Evolutionary conservation across 2,113 vertebrate genomes (phyloP).

Genomic region (Copsychus sechellarum): DNA sequence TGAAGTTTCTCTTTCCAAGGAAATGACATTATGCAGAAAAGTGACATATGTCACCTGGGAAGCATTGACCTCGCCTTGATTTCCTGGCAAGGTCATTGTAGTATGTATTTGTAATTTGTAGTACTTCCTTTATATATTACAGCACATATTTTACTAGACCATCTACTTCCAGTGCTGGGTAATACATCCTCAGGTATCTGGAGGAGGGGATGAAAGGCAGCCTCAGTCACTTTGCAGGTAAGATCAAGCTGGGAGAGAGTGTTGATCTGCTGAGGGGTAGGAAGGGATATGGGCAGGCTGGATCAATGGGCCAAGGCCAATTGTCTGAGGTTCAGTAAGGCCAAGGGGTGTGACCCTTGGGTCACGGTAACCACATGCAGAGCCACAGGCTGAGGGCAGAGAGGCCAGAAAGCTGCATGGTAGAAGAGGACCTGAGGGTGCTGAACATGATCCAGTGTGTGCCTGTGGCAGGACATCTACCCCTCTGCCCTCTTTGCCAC

Average conservation of each 20-base stretch:
- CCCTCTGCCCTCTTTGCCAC: background rate
- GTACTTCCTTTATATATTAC: background rate
- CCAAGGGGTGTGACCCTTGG: background rate
- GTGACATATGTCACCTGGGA: background rate
- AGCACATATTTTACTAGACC: background rate
- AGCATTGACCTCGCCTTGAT: background rate
- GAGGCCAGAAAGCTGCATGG: background rate
- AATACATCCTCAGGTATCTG: background rate
- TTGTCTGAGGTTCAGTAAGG: background rate
- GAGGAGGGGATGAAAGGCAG: background rate
- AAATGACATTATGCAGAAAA: background rate
- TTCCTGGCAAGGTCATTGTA: background rate
- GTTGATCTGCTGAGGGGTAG: background rate
- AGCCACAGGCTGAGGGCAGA: background rate
- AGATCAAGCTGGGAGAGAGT: accelerated
- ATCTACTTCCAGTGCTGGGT: background rate
- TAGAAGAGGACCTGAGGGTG: background rate
- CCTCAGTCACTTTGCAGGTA: background rate
- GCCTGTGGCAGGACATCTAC: background rate
- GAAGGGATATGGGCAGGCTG: background rate
- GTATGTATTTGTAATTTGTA: background rate
- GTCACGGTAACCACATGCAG: background rate
- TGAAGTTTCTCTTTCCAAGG: background rate
- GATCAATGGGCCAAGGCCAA: accelerated
- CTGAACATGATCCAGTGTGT: background rate